A percentile compares a stretch with the other conserved stretches of the same genome.
phyloP scores from a whole-genome alignment of 2,113 vertebrate species.

The Chionis minor region DNA sequence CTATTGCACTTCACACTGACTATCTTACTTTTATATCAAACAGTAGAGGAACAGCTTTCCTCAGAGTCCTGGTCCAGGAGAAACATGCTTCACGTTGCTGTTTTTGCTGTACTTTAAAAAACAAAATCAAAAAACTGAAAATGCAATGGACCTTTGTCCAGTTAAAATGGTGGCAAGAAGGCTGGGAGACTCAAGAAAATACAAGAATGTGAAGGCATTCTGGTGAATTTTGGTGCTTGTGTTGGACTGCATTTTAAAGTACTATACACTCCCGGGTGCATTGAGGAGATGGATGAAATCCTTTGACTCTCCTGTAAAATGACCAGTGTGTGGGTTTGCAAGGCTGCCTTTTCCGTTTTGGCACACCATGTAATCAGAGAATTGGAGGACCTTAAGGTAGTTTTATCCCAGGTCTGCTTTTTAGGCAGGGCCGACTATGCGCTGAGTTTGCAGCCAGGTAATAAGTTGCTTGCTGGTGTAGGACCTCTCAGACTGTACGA shows the following conservation, averaged over 20 bases:
- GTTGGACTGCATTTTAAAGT: rapidly evolving
- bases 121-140: not conserved
- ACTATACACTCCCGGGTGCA: rapidly evolving
- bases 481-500: not conserved
- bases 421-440: not conserved
- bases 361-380: not conserved
- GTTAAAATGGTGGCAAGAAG: not conserved
- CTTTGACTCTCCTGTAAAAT: not conserved
- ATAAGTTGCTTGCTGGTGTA: not conserved
- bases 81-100: not conserved
- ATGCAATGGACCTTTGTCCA: not conserved
- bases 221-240: not conserved
- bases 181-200: not conserved
- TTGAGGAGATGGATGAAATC: not conserved
- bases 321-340: rapidly evolving
- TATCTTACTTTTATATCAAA: not conserved
- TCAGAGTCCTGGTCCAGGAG: not conserved
- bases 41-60: not conserved
- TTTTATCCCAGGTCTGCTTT: not conserved
- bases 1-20: not conserved
- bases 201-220: not conserved
- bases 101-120: not conserved
- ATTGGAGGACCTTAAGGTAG: not conserved
- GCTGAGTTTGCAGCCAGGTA: not conserved
- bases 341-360: not conserved